Evolutionary conservation across 2,888 invertebrate species (phyloP).

Genomic region (Stegophylla sp.): DNA sequence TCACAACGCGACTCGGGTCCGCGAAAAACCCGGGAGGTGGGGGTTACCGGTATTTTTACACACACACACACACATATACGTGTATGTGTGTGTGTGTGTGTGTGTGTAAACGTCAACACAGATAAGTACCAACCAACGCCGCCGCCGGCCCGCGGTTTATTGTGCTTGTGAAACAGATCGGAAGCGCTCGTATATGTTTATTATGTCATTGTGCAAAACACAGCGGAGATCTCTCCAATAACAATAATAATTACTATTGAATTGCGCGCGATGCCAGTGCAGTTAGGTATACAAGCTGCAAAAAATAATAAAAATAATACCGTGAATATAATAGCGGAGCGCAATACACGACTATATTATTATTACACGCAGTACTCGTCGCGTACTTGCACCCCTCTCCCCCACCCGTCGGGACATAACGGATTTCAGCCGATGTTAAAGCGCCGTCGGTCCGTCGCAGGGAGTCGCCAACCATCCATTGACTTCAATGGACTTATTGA

Average conservation of each 20-base stretch:
- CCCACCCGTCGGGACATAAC: conserved; percentile 42
- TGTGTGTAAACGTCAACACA: conserved; percentile 53
- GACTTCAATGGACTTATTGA: no score
- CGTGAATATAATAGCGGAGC: conserved; percentile 16
- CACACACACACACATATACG: background rate
- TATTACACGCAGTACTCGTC: background rate
- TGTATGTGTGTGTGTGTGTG: no score
- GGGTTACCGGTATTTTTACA: background rate
- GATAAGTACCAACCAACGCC: conserved; percentile 55
- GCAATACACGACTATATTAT: no score
- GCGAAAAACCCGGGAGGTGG: conserved; percentile 8
- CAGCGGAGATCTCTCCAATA: conserved; percentile 55
- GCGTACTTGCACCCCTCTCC: background rate
- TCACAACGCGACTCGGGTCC: conserved; percentile 15
- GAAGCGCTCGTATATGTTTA: conserved; percentile 50
- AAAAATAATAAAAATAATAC: conserved; percentile 16
- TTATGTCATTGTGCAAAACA: conserved; percentile 50
- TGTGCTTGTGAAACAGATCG: conserved; percentile 59
- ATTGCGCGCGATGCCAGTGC: conserved; percentile 16
- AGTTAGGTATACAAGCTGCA: conserved; percentile 49
- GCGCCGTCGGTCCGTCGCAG: background rate
- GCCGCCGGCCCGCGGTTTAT: conserved; percentile 52
- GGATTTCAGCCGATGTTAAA: conserved; percentile 52
- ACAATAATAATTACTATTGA: conserved; percentile 59
- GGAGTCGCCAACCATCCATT: background rate